These are phyloP conservation scores for Falco naumanni DNA, from an alignment of 2,797 vertebrate species.

Conservation along the genomic window DNA sequence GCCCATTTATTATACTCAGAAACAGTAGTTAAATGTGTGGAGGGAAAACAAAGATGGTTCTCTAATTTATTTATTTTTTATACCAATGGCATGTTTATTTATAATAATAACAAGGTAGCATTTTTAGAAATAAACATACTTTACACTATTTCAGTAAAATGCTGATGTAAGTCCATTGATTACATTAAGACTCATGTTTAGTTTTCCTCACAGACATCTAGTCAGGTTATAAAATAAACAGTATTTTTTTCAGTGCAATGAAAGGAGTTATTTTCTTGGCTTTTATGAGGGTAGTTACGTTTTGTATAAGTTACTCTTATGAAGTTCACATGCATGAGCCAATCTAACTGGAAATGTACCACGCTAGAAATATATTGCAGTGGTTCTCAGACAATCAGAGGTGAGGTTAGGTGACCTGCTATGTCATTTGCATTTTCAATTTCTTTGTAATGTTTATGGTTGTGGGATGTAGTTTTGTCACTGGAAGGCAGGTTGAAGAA, in stretches of 20 bases:
- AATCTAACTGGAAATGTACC: neutral
- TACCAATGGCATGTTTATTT: neutral
- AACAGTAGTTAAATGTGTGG: neutral
- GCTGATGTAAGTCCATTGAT: neutral
- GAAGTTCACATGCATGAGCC: neutral
- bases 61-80: neutral
- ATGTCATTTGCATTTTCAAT: neutral
- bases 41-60: neutral
- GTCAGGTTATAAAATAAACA: neutral
- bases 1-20: neutral
- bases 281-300: neutral
- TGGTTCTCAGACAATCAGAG: neutral
- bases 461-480: neutral
- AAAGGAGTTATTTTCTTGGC: neutral
- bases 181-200: neutral
- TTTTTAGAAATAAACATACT: neutral
- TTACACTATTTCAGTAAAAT: neutral
- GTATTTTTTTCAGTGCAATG: neutral
- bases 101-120: neutral
- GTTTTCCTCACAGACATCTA: neutral
- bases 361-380: neutral
- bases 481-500: neutral
- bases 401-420: neutral
- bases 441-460: neutral
- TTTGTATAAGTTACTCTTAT: neutral